These are phyloP conservation scores for Coremacera marginata DNA, from an alignment of 2,888 invertebrate genomes.

Conservation along the genomic window DNA sequence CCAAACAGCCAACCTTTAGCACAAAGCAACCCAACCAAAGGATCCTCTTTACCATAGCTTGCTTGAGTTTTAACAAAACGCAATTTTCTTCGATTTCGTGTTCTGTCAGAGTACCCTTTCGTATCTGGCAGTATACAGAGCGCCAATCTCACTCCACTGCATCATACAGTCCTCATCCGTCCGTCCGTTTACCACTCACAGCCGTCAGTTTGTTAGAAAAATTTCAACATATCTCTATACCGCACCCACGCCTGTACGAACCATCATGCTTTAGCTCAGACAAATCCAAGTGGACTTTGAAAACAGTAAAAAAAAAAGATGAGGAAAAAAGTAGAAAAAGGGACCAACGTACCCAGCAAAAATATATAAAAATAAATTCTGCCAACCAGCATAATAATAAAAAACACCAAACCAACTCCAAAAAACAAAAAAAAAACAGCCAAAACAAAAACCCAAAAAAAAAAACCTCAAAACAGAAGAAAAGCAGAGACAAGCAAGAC, in stretches of 20 bases:
- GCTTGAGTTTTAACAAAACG: neutral
- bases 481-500: neutral
- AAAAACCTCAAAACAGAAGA: neutral
- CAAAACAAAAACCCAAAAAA: neutral
- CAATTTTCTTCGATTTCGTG: constrained; percentile 30
- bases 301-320: neutral
- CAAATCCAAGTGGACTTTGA: constrained; percentile 15
- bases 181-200: neutral
- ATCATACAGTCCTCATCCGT: neutral
- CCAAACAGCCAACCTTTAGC: neutral
- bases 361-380: constrained; percentile 26
- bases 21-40: neutral
- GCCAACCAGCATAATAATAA: constrained; percentile 17
- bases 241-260: neutral
- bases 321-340: neutral
- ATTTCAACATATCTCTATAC: neutral
- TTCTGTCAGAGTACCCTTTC: neutral
- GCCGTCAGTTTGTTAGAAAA: neutral
- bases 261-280: neutral
- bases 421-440: neutral
- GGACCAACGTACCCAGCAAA: constrained; percentile 7
- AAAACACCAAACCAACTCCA: neutral
- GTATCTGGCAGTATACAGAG: neutral
- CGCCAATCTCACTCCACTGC: neutral
- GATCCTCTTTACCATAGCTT: neutral